These are phyloP conservation scores for Halichondria panicea DNA, from an alignment of 37 sponge, comb jelly and placozoan species.

Conservation along the genomic window DNA sequence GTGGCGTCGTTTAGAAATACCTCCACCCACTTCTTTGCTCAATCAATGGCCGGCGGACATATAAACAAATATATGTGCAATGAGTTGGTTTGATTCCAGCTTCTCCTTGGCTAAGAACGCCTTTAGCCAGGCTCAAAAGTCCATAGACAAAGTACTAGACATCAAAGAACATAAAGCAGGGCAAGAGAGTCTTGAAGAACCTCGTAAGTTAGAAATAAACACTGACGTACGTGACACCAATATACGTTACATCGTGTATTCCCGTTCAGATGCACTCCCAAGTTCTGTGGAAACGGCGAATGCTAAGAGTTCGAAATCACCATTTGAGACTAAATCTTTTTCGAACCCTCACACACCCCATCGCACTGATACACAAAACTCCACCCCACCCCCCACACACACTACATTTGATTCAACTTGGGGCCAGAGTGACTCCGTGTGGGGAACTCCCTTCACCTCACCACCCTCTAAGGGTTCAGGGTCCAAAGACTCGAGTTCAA, in stretches of 20 bases:
- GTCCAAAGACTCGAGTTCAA: too few species aligned
- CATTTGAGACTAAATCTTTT: background rate
- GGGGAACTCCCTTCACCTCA: conserved; percentile 17
- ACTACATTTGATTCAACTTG: conserved; percentile 39
- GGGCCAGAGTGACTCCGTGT: conserved; percentile 43
- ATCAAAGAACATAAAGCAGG: conserved; percentile 13
- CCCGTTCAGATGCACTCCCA: background rate
- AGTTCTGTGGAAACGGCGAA: too few species aligned
- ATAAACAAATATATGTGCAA: conserved; percentile 8
- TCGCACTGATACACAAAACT: background rate
- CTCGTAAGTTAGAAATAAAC: background rate
- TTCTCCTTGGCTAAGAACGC: conserved; percentile 76
- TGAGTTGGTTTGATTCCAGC: conserved; percentile 85
- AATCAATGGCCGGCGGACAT: too few species aligned
- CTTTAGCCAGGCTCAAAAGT: conserved; percentile 73
- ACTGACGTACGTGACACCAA: background rate
- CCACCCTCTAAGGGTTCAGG: too few species aligned
- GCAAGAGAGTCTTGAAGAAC: background rate
- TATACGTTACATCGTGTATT: background rate
- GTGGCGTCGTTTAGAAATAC: too few species aligned
- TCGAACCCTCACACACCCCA: background rate
- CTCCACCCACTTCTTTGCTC: too few species aligned
- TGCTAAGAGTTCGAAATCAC: background rate
- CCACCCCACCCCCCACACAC: background rate
- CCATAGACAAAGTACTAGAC: conserved; percentile 85